These are phyloP conservation scores for Bufotes viridis DNA, from an alignment of 2,797 vertebrate species.

Conservation along the genomic window DNA sequence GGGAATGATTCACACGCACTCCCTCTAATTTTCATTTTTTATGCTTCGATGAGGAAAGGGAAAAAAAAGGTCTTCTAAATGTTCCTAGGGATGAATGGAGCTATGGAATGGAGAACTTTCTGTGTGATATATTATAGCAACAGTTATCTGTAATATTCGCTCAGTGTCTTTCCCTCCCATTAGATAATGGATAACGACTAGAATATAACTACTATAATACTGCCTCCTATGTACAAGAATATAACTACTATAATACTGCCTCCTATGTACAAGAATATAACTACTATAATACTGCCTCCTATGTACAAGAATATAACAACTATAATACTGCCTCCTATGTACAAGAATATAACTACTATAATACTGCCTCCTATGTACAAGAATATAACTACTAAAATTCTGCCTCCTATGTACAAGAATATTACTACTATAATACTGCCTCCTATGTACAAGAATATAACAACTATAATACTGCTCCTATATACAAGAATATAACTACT, in stretches of 20 bases:
- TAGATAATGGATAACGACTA: not conserved
- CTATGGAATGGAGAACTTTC: not conserved
- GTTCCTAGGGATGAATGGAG: not conserved
- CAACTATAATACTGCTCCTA: not conserved
- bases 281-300: not conserved
- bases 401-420: not conserved
- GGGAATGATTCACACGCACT: constrained; percentile 38
- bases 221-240: not conserved
- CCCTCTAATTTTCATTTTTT: constrained; percentile 34
- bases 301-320: constrained; percentile 6
- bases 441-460: not conserved
- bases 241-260: not conserved
- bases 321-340: not conserved
- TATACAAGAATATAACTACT: not conserved
- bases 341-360: constrained; percentile 17
- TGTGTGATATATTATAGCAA: not conserved
- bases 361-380: not conserved
- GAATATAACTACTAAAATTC: constrained; percentile 11
- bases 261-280: no score
- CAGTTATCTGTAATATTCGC: not conserved
- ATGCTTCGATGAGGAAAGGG: not conserved
- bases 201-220: not conserved
- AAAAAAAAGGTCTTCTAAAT: not conserved
- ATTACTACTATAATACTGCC: constrained; percentile 10
- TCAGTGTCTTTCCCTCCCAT: not conserved